A percentile compares a stretch with the other conserved stretches of the same genome.
Conservation (phyloP, 2,113 vertebrate genomes). For the Nibea albiflora region DNA sequence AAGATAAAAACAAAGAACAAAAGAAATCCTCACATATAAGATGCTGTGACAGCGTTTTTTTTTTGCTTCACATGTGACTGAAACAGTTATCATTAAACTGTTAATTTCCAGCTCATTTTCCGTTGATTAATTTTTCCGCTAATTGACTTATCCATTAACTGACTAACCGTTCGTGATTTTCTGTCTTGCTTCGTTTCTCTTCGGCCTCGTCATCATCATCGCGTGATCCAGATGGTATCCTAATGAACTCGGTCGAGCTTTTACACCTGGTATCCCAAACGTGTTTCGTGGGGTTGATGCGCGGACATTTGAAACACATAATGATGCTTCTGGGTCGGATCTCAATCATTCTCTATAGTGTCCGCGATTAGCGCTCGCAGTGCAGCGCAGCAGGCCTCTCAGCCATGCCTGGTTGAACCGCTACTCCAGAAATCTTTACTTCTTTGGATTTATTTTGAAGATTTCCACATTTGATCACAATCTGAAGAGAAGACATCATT, state of each 20-base stretch:
- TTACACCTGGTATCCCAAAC: background rate
- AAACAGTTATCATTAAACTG: background rate
- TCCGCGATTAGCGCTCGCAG: too few relatives aligned
- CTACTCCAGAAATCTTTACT: too few relatives aligned
- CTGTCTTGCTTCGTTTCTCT: background rate
- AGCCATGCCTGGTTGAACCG: too few relatives aligned
- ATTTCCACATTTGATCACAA: too few relatives aligned
- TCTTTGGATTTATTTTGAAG: too few relatives aligned
- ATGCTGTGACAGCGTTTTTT: background rate
- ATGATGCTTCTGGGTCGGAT: too few relatives aligned
- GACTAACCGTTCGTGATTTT: slow-evolving; percentile 1
- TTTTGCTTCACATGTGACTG: background rate
- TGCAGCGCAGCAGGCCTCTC: too few relatives aligned
- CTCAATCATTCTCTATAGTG: too few relatives aligned
- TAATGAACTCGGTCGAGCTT: background rate
- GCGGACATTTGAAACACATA: too few relatives aligned
- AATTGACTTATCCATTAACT: slow-evolving; percentile 5
- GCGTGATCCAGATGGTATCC: background rate
- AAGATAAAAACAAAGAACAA: background rate
- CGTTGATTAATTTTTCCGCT: background rate
- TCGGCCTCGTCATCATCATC: background rate
- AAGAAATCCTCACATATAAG: background rate
- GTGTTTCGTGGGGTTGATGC: background rate
- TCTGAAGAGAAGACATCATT: too few relatives aligned
- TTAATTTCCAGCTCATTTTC: slow-evolving; percentile 2